These are phyloP conservation scores for Hybognathus amarus DNA, from an alignment of 2,797 vertebrate species.

Conservation along the genomic window DNA sequence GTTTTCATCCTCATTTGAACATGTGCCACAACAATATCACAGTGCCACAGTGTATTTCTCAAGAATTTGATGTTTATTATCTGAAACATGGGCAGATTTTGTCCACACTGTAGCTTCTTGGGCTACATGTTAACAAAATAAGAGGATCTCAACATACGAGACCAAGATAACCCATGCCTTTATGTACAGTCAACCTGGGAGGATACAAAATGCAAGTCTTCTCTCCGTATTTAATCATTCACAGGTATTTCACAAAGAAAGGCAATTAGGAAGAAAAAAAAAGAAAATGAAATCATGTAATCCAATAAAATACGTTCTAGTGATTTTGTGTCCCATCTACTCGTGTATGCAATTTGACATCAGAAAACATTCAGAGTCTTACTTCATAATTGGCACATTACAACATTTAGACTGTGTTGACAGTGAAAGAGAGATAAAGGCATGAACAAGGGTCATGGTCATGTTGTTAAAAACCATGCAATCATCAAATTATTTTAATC, in stretches of 20 bases:
- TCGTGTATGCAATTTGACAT: conserved; percentile 36
- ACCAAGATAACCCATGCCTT: conserved; percentile 50
- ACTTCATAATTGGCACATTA: conserved; percentile 40
- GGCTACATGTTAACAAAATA: conserved; percentile 56
- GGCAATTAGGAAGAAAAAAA: conserved; percentile 34
- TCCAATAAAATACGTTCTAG: conserved; percentile 30
- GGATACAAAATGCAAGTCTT: conserved; percentile 47
- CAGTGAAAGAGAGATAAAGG: conserved; percentile 23
- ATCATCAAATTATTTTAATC: conserved; percentile 6
- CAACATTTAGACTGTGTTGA: conserved; percentile 45
- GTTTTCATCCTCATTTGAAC: background rate
- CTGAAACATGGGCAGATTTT: conserved; percentile 53
- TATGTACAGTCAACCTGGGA: conserved; percentile 54
- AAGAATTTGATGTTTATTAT: conserved; percentile 45
- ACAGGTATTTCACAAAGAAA: conserved; percentile 53
- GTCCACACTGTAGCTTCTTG: conserved; percentile 38
- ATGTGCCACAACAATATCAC: conserved; percentile 23
- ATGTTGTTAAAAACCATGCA: conserved; percentile 18
- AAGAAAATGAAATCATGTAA: conserved; percentile 27
- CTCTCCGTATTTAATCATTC: conserved; percentile 47
- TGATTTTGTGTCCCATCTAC: conserved; percentile 46
- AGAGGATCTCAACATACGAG: conserved; percentile 49
- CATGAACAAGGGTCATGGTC: conserved; percentile 29
- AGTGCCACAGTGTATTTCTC: conserved; percentile 29
- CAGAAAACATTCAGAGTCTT: conserved; percentile 36